phyloP scores from a whole-genome alignment of 1,140 invertebrate species.

The Trichogramma pretiosum region DNA sequence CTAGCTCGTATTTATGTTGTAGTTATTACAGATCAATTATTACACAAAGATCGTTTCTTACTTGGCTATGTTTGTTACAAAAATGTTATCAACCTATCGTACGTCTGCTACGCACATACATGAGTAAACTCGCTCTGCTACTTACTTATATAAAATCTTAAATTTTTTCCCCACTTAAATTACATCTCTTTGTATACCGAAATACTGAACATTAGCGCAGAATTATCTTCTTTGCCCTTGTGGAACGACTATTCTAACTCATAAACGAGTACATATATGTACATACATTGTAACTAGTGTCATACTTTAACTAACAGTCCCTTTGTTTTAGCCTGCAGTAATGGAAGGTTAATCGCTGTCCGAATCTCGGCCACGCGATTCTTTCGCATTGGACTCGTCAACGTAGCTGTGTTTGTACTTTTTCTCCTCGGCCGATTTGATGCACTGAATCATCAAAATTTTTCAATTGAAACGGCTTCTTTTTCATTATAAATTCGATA shows the following conservation, averaged over 20 bases:
- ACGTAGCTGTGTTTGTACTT: constrained; percentile 41
- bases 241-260: constrained; percentile 19
- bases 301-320: constrained; percentile 14
- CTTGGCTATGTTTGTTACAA: too few species aligned
- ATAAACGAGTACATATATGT: constrained; percentile 15
- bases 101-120: too few species aligned
- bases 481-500: neutral
- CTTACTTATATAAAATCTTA: too few species aligned
- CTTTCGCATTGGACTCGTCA: constrained; percentile 40
- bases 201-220: constrained; percentile 26
- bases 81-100: too few species aligned
- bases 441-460: constrained; percentile 31
- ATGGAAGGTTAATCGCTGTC: constrained; percentile 37
- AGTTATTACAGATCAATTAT: too few species aligned
- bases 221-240: neutral
- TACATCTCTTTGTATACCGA: too few species aligned
- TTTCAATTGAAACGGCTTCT: constrained; percentile 1
- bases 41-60: too few species aligned
- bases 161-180: too few species aligned
- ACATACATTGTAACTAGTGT: constrained; percentile 11
- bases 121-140: too few species aligned
- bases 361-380: constrained; percentile 32
- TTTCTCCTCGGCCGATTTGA: constrained; percentile 42
- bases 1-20: too few species aligned
- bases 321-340: constrained; percentile 15